Conservation (phyloP, 2,113 vertebrate genomes). For the Microcebus lehilahytsara region DNA sequence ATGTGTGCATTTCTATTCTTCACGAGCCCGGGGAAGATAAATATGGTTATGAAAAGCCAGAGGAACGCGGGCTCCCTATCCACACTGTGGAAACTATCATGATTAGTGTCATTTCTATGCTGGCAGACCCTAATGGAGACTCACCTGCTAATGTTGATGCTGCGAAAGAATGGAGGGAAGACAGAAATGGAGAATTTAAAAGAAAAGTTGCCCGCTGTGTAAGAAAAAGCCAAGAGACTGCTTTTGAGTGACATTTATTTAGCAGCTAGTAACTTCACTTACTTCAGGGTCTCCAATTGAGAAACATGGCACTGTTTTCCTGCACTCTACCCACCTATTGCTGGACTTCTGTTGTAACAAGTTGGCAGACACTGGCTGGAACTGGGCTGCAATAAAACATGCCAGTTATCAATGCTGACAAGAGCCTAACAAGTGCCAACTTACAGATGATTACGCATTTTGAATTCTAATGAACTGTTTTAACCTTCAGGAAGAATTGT, state of each 20-base stretch:
- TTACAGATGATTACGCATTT: constrained; percentile 90
- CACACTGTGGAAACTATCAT: constrained; percentile 99
- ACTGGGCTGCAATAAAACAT: constrained; percentile 95
- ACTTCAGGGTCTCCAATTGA: constrained; percentile 99
- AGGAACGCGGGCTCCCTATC: constrained; percentile 99
- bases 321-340: constrained; percentile 96
- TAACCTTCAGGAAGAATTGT: constrained; percentile 99
- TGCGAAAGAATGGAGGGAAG: constrained; percentile 99
- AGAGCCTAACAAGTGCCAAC: constrained; percentile 98
- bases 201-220: constrained; percentile 99
- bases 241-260: constrained; percentile 97
- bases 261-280: constrained; percentile 93
- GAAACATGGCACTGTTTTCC: constrained; percentile 98
- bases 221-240: constrained; percentile 99
- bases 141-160: constrained; percentile 99
- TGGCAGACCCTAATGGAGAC: constrained; percentile 99
- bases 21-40: constrained; percentile 99
- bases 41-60: constrained; percentile 99
- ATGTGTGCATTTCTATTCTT: constrained; percentile 99
- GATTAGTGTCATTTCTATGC: constrained; percentile 99
- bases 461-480: constrained; percentile 98
- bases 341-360: constrained; percentile 94
- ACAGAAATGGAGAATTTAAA: constrained; percentile 99
- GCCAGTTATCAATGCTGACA: constrained; percentile 93
- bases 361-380: constrained; percentile 95